A percentile compares a stretch with the other conserved stretches of the same genome.
Evolutionary conservation across 64 coral and sea anemone species (phyloP).

Genomic region (Catalaphyllia jardinei): DNA sequence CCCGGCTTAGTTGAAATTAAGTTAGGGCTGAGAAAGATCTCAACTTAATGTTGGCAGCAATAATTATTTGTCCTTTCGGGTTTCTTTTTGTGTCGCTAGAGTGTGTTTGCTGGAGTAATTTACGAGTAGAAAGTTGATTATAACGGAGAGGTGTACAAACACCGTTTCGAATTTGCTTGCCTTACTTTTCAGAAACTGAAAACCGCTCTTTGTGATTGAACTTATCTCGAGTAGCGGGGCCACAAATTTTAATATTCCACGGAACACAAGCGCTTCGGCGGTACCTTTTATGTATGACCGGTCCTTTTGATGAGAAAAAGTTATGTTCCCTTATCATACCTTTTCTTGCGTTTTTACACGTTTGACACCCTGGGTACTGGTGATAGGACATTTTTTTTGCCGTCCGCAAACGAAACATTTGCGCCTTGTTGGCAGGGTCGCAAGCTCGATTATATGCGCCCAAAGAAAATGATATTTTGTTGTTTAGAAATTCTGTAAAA

Average conservation of each 20-base stretch:
- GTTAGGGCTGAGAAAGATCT: slow-evolving; percentile 66
- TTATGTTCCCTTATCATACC: slow-evolving; percentile 58
- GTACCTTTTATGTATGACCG: slow-evolving; percentile 86
- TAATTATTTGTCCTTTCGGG: slow-evolving; percentile 73
- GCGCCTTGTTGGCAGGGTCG: not conserved
- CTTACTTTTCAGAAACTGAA: slow-evolving; percentile 55
- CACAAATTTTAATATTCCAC: slow-evolving; percentile 77
- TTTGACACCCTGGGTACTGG: not conserved
- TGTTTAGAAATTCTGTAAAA: slow-evolving; percentile 21
- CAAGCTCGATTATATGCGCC: not conserved
- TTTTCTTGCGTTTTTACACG: slow-evolving; percentile 7
- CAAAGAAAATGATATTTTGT: not conserved
- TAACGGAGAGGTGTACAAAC: slow-evolving; percentile 75
- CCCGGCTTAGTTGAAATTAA: slow-evolving; percentile 78
- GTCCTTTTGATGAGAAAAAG: slow-evolving; percentile 94
- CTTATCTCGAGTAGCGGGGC: slow-evolving; percentile 58
- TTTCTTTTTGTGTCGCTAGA: slow-evolving; percentile 54
- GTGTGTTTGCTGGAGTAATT: slow-evolving; percentile 74
- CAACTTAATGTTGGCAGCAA: slow-evolving; percentile 36
- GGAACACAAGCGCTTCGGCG: slow-evolving; percentile 67
- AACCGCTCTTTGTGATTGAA: slow-evolving; percentile 65
- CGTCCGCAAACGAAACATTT: not conserved
- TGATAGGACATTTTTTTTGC: not conserved
- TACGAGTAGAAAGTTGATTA: slow-evolving; percentile 76
- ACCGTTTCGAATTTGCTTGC: slow-evolving; percentile 63